A percentile compares a stretch with the other conserved stretches of the same genome.
phyloP scores from a whole-genome alignment of 1,140 invertebrate genomes.

The Limonius californicus region DNA sequence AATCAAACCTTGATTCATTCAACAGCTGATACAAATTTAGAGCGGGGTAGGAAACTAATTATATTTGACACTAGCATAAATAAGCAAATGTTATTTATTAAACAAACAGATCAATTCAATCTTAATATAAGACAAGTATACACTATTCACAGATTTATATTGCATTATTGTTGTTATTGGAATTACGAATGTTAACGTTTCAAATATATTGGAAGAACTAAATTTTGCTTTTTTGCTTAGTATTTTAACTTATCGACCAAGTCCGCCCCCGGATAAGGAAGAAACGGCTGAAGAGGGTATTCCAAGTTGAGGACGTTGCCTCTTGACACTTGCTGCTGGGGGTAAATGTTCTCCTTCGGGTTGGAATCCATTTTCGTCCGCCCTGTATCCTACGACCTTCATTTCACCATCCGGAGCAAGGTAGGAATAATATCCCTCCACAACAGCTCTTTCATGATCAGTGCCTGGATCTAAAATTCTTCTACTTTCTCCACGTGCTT shows the following conservation, averaged over 20 bases:
- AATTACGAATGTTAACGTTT: no score
- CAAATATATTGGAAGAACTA: no score
- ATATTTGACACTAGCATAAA: no score
- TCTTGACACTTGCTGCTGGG: conserved; percentile 38
- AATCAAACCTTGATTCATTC: no score
- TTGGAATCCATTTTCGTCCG: conserved; percentile 63
- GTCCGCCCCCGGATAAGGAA: conserved; percentile 11
- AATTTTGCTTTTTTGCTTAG: neutral
- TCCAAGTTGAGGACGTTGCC: conserved; percentile 14
- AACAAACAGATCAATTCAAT: no score
- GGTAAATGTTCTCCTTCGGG: conserved; percentile 54
- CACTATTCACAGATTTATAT: no score
- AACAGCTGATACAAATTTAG: no score
- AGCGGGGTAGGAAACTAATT: no score
- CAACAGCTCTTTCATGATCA: conserved; percentile 16
- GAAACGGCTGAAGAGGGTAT: conserved; percentile 12
- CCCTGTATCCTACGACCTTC: conserved; percentile 58
- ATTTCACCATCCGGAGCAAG: conserved; percentile 54
- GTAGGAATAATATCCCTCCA: conserved; percentile 55
- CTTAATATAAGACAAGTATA: no score
- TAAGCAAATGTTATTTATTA: no score
- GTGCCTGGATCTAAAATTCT: conserved; percentile 16
- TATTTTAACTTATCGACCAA: neutral
- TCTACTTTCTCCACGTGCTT: neutral
- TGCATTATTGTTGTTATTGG: no score